These are phyloP conservation scores for Grallaria varia DNA, from an alignment of 2,113 vertebrate species.

Conservation along the genomic window DNA sequence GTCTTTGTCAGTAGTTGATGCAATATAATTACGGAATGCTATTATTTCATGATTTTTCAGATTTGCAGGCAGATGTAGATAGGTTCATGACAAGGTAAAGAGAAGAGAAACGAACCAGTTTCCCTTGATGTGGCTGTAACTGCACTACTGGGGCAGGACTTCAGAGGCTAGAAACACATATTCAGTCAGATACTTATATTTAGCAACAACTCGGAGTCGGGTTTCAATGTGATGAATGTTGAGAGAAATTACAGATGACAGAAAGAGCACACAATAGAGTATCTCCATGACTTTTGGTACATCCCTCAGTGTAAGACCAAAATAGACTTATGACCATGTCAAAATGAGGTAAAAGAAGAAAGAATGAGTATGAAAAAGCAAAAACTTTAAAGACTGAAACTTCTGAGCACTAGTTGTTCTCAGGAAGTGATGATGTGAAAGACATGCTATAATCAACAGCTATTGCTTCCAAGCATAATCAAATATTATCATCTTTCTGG, in stretches of 20 bases:
- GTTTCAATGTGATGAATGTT: conserved; percentile 25
- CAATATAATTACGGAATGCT: not conserved
- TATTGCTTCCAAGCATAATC: not conserved
- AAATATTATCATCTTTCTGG: not conserved
- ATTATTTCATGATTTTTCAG: not conserved
- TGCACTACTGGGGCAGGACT: not conserved
- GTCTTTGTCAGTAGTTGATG: not conserved
- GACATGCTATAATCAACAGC: not conserved
- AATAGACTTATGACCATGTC: not conserved
- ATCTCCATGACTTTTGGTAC: not conserved
- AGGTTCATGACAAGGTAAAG: not conserved
- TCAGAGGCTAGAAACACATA: not conserved
- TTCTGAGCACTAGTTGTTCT: not conserved
- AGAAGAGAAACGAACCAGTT: not conserved
- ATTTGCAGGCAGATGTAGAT: not conserved
- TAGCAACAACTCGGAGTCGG: not conserved
- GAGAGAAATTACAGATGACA: conserved; percentile 42
- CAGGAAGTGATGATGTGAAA: not conserved
- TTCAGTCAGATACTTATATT: not conserved
- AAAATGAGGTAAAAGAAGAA: not conserved
- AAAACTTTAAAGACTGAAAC: not conserved
- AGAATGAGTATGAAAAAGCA: not conserved
- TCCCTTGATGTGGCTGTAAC: not conserved
- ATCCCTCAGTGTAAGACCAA: conserved; percentile 2
- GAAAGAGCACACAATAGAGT: not conserved